Conservation (phyloP, 2,797 vertebrate species). For the Gallinago stenura region DNA sequence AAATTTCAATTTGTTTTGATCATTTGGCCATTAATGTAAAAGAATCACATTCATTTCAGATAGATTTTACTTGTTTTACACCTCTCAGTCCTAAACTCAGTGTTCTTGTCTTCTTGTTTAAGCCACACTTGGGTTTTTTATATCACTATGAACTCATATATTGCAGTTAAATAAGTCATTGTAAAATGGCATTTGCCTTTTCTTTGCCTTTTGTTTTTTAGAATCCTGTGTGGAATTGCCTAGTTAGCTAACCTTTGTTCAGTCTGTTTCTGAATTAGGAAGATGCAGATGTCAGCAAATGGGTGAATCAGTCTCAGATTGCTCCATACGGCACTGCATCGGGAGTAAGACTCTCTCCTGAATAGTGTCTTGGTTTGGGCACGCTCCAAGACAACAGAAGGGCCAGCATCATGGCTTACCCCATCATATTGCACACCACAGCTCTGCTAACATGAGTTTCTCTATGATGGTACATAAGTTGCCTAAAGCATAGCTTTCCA, state of each 20-base stretch:
- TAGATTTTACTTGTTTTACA: neutral
- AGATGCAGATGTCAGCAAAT: constrained; percentile 44
- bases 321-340: neutral
- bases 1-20: constrained; percentile 31
- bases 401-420: neutral
- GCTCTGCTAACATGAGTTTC: neutral
- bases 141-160: constrained; percentile 10
- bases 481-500: neutral
- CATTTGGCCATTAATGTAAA: neutral
- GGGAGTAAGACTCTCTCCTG: neutral
- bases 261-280: constrained; percentile 38
- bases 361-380: neutral
- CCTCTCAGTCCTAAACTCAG: neutral
- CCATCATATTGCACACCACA: neutral
- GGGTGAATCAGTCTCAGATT: neutral
- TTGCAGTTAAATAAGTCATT: constrained; percentile 9
- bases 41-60: neutral
- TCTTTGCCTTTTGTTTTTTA: constrained; percentile 28
- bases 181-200: neutral
- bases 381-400: neutral
- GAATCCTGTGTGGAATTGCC: constrained; percentile 20
- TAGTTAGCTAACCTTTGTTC: neutral
- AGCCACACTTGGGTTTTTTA: neutral
- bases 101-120: neutral
- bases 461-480: neutral